Evolutionary conservation across 2,113 vertebrate species (phyloP), one percentile per base, ranked within the genome.

Genomic region (Eulemur rufifrons): DNA sequence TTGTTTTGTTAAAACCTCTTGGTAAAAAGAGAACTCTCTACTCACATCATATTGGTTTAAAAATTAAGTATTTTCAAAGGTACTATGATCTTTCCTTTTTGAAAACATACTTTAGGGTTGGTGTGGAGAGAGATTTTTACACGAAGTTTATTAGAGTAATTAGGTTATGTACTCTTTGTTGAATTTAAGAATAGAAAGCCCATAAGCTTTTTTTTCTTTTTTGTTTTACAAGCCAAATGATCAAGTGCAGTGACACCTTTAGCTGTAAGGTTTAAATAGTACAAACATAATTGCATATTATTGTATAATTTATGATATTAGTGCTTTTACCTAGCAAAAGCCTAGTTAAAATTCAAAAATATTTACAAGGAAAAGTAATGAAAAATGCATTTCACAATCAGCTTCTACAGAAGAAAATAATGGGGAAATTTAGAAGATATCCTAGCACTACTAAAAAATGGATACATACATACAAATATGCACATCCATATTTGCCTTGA

Each of bases 11-110:
- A 91, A 68, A 80, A 73, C 7, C 5, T 42, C 2, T 8, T 74
- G 14, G 18, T 21, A 25, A 77, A 45, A 91, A 71, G 6, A 86
- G 21, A 96, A 73, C 12, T 7, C n/a, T 81, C 25, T 52, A 64
- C 39, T 78, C 84, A 80, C 3, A 85, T 74, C 8, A 63, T 37
- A n/a, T 0, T 25, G 32, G 12, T 21, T 83, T 69, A 73, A 89
- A 18, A 93, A 96, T 82, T 54, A 86, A 66, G 18, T 50, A 64
- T 77, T 86, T 82, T 93, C 71, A 68, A 76, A 93, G 78, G 47
- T 39, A 73, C 13, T 52, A 0, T 83, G 47, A 82, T 7, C 34
- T 56, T 92, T 69, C 27, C 64, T 20, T 80, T 11, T 52, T 50
- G 34, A 86, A 87, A 87, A 76, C 77, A 45, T 20, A 84, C 32